Evolutionary conservation across 2,888 invertebrate genomes (phyloP).

Genomic region (Labia minor): DNA sequence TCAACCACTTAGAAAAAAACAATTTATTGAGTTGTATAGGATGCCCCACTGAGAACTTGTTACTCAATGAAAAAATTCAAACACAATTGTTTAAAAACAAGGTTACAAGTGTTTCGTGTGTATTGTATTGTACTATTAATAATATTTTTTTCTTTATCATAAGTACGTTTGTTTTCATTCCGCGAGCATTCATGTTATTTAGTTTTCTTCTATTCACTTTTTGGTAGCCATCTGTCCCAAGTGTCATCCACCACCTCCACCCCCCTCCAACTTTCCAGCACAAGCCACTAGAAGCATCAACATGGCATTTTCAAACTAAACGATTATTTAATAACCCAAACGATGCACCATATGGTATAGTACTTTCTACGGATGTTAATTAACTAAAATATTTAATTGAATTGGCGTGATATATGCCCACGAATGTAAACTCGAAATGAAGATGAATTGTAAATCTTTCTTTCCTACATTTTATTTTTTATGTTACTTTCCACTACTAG

Average conservation of each 20-base stretch:
- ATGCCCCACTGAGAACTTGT: neutral
- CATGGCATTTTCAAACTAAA: slow-evolving; percentile 6
- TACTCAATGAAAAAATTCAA: neutral
- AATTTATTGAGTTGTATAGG: neutral
- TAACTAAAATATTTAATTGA: slow-evolving; percentile 1
- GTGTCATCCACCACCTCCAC: neutral
- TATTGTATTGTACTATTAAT: neutral
- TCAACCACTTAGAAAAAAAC: no score
- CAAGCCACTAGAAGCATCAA: no score
- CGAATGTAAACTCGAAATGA: neutral
- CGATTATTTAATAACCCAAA: slow-evolving; percentile 3
- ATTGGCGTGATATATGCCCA: neutral
- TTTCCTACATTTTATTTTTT: neutral
- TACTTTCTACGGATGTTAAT: neutral
- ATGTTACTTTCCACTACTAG: no score
- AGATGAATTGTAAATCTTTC: neutral
- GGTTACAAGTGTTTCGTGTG: neutral
- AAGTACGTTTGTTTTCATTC: no score
- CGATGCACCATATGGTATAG: neutral
- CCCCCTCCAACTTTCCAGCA: no score
- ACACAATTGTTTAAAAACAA: neutral
- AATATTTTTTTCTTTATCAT: neutral
- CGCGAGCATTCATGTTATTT: neutral
- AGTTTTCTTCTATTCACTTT: neutral
- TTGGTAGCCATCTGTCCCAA: slow-evolving; percentile 2